Conservation (phyloP, 2,113 vertebrate genomes). For the Micromys minutus region DNA sequence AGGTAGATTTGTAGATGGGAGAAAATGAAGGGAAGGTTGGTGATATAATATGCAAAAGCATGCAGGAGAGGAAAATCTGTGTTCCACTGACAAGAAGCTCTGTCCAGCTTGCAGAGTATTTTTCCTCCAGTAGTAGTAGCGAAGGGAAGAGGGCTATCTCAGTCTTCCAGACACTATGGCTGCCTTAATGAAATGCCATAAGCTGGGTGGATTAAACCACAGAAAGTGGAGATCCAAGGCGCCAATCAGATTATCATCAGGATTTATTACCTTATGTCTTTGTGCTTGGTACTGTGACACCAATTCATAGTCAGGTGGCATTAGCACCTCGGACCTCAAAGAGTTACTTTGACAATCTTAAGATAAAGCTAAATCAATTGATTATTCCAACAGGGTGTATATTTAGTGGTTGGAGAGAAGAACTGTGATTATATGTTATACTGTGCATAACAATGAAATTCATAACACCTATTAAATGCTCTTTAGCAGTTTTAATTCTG, state of each 20-base stretch:
- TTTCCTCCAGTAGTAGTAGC: not conserved
- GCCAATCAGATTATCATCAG: not conserved
- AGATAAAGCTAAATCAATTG: not conserved
- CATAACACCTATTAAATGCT: not conserved
- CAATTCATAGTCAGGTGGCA: not conserved
- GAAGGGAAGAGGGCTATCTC: too few relatives aligned
- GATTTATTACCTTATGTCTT: not conserved
- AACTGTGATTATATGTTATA: not conserved
- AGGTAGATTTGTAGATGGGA: not conserved
- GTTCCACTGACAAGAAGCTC: not conserved
- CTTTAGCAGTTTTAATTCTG: not conserved
- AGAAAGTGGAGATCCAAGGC: not conserved
- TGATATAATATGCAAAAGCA: not conserved
- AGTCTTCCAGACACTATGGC: too few relatives aligned
- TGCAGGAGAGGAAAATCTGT: not conserved
- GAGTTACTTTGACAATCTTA: not conserved
- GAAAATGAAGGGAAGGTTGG: not conserved
- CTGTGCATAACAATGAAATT: not conserved
- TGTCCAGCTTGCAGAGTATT: too few relatives aligned
- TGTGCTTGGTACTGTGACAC: not conserved
- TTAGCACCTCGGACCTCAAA: not conserved
- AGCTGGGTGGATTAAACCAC: not conserved
- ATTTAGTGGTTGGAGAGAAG: not conserved
- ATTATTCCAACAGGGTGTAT: not conserved
- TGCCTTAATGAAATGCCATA: not conserved